Base-by-base conservation (phyloP, 1,140 invertebrate genomes). In the Zaprionus camerounensis region DNA sequence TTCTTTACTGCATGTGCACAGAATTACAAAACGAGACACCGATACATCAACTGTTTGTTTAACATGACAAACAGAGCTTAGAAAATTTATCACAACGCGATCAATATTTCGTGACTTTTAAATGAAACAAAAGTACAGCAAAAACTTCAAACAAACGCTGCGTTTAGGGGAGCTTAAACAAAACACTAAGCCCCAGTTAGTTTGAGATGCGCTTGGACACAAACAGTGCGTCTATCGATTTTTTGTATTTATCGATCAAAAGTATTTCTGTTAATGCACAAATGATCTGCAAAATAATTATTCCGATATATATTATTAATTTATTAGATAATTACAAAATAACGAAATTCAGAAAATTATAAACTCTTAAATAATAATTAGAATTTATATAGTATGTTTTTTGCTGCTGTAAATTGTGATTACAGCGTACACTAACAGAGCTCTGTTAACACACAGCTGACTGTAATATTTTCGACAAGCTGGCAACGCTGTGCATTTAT, bases 131-230 rank as follows among this genome's bases (percentile, higher is more conserved):
- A 34, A 34, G 9, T 34, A 11, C 31, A 34, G 3, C 13, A 56
- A 31, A 34, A 53, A 24, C n/a, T 17, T 46, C 15, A 51, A 28
- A 7, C 67, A 56, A 15, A 17, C 67, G 31, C 34, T 68, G 67
- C 67, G 53, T 71, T 34, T 9, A 53, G 6, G 13, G 41, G 44
- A 53, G 59, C 58, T 71, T 71, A 64, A 71, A 64, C 72, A 57
- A 71, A 70, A 70, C 70, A 75, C 72, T 51, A 75, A 75, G 53
- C 38, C 34, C 36, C 31, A 34, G 31, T 75, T 63, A 64, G 62
- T 46, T 57, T 38, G 66, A 31, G 72, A 70, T 75, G 72, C 4
- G n/a, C 72, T 46, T 17, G 2, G 28, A 24, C 51, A 22, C 28
- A 63, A 63, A 49, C 71, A 63, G 9, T 28, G 31, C 9, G 13